Conservation (phyloP, 2,113 vertebrate genomes). For the Oryzias woworae region DNA sequence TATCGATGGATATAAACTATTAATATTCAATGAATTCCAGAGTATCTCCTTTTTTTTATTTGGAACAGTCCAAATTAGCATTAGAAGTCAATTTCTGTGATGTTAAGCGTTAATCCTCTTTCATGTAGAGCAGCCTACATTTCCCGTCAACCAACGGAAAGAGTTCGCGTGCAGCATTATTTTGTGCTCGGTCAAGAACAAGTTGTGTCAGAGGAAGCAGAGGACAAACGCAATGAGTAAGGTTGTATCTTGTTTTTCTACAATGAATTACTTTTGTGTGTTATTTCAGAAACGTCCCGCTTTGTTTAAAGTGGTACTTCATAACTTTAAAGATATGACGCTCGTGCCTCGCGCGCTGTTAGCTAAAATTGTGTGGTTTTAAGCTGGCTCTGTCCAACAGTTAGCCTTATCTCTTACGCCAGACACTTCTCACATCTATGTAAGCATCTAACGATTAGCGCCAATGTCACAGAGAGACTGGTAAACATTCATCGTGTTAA, state of each 20-base stretch:
- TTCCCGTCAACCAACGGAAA: constrained; percentile 42
- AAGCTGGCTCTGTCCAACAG: neutral
- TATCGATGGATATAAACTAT: too few relatives aligned
- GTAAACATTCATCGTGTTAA: neutral
- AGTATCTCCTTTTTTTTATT: too few relatives aligned
- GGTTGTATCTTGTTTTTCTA: constrained; percentile 24
- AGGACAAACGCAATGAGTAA: constrained; percentile 46
- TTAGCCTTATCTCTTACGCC: constrained; percentile 43
- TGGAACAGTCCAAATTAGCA: too few relatives aligned
- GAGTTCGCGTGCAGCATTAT: constrained; percentile 14
- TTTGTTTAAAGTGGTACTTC: neutral
- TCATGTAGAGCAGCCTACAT: constrained; percentile 29
- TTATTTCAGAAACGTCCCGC: neutral
- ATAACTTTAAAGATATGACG: neutral
- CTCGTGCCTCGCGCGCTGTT: neutral
- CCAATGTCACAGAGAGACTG: too few relatives aligned
- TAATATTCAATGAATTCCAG: too few relatives aligned
- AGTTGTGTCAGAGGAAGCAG: neutral
- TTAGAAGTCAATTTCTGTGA: too few relatives aligned
- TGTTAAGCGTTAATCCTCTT: too few relatives aligned
- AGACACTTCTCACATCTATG: constrained; percentile 3
- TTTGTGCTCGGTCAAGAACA: constrained; percentile 43
- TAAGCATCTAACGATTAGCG: neutral
- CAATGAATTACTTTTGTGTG: neutral
- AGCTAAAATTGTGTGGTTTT: neutral